These are phyloP conservation scores for Drosophila tsacasi DNA, from an alignment of 1,140 invertebrate species.

Conservation along the genomic window DNA sequence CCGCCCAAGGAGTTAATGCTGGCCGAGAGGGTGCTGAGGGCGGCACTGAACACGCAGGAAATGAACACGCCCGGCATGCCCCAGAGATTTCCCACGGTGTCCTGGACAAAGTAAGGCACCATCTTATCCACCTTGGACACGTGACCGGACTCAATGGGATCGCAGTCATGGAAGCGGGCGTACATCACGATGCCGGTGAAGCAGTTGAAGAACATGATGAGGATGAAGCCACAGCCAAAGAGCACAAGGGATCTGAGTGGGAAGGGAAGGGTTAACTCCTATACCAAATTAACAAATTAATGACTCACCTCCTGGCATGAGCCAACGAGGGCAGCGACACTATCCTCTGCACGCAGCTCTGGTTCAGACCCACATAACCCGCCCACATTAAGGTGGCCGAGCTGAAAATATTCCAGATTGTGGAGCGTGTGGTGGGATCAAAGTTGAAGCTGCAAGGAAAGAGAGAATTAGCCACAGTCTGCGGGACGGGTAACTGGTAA, in stretches of 20 bases:
- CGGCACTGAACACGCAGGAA: slow-evolving; percentile 90
- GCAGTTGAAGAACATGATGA: slow-evolving; percentile 87
- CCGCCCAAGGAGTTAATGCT: slow-evolving; percentile 91
- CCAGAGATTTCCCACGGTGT: slow-evolving; percentile 86
- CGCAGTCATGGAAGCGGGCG: slow-evolving; percentile 90
- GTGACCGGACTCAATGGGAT: slow-evolving; percentile 87
- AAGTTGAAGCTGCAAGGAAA: slow-evolving; percentile 55
- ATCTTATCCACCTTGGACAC: slow-evolving; percentile 86
- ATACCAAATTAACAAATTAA: neutral
- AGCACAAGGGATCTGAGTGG: slow-evolving; percentile 85
- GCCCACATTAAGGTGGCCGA: slow-evolving; percentile 55
- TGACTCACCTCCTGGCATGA: slow-evolving; percentile 61
- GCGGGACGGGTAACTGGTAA: neutral
- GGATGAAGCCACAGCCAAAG: slow-evolving; percentile 86
- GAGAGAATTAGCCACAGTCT: neutral
- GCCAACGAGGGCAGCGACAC: slow-evolving; percentile 68
- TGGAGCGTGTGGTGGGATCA: slow-evolving; percentile 54
- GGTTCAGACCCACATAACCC: slow-evolving; percentile 71
- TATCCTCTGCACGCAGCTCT: slow-evolving; percentile 79
- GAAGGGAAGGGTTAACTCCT: neutral
- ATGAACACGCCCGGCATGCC: slow-evolving; percentile 89
- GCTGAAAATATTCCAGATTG: slow-evolving; percentile 65
- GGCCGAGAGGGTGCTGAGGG: slow-evolving; percentile 91
- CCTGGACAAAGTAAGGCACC: slow-evolving; percentile 88
- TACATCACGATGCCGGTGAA: slow-evolving; percentile 91